Percentiles rank a stretch among this genome's conserved stretches.
Conservation (phyloP, 2,888 invertebrate genomes). For the Elysia crispata region DNA sequence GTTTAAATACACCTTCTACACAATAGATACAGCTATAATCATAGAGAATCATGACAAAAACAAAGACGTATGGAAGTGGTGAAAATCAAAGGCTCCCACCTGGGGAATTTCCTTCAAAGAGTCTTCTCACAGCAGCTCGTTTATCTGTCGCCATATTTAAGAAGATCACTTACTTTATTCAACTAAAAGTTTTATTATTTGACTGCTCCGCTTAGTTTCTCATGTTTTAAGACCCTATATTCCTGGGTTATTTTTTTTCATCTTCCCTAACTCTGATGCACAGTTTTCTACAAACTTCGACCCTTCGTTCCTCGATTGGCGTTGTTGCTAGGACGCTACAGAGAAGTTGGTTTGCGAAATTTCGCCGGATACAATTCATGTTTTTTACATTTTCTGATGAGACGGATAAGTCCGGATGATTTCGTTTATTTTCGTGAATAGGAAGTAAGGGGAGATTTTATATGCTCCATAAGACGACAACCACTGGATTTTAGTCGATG, state of each 20-base stretch:
- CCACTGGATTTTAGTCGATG: too few relatives aligned
- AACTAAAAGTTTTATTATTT: neutral
- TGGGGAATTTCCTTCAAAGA: slow-evolving; percentile 60
- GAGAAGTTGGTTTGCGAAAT: neutral
- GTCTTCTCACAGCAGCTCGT: slow-evolving; percentile 50
- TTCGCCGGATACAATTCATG: neutral
- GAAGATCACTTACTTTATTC: neutral
- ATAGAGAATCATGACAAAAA: too few relatives aligned
- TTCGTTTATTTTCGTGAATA: slow-evolving; percentile 42
- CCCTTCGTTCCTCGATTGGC: neutral
- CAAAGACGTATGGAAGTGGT: too few relatives aligned
- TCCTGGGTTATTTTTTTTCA: too few relatives aligned
- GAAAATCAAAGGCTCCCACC: slow-evolving; percentile 48
- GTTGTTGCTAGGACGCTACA: slow-evolving; percentile 50
- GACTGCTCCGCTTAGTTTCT: too few relatives aligned
- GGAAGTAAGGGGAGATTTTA: slow-evolving; percentile 27
- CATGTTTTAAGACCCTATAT: neutral
- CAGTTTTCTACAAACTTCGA: too few relatives aligned
- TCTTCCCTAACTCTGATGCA: too few relatives aligned
- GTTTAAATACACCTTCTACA: too few relatives aligned
- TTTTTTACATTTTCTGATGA: too few relatives aligned
- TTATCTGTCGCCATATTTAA: slow-evolving; percentile 49
- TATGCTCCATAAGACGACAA: too few relatives aligned
- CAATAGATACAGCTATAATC: too few relatives aligned
- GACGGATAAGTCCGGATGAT: slow-evolving; percentile 13